phyloP scores from a whole-genome alignment of 2,797 vertebrate genomes.

The Taeniopygia guttata region DNA sequence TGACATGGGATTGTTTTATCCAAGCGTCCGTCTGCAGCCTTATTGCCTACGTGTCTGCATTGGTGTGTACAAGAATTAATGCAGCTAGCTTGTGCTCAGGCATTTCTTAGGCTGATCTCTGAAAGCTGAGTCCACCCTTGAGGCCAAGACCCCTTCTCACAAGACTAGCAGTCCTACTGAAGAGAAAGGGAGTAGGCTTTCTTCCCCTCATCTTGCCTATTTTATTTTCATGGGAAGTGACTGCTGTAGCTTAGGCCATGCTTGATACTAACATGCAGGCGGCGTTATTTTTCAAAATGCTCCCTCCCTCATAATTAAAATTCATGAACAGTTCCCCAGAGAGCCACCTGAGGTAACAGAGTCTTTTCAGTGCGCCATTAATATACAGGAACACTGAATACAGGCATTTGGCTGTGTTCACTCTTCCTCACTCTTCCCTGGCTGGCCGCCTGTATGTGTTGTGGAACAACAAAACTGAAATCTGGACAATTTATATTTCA shows the following conservation, averaged over 20 bases:
- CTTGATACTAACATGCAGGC: neutral
- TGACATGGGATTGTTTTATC: neutral
- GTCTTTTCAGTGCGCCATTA: conserved; percentile 67
- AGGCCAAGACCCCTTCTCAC: neutral
- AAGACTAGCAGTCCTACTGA: neutral
- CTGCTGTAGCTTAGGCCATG: neutral
- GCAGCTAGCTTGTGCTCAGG: conserved; percentile 46
- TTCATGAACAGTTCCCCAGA: conserved; percentile 49
- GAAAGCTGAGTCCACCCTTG: conserved; percentile 22
- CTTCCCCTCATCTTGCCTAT: neutral
- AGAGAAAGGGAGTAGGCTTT: neutral
- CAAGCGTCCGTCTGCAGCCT: neutral
- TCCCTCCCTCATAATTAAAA: conserved; percentile 69
- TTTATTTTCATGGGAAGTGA: conserved; percentile 5
- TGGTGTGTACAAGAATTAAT: conserved; percentile 43
- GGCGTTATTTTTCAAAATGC: conserved; percentile 43
- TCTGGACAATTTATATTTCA: conserved; percentile 78
- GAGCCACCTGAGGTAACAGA: conserved; percentile 73
- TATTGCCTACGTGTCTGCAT: conserved; percentile 38
- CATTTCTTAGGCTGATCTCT: neutral
- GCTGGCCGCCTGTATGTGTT: conserved; percentile 62
- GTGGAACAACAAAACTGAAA: conserved; percentile 72
- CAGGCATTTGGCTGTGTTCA: conserved; percentile 64
- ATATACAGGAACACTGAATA: conserved; percentile 68
- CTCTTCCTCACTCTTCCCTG: conserved; percentile 67